phyloP scores from a whole-genome alignment of 2,113 vertebrate genomes.

The Origma solitaria region DNA sequence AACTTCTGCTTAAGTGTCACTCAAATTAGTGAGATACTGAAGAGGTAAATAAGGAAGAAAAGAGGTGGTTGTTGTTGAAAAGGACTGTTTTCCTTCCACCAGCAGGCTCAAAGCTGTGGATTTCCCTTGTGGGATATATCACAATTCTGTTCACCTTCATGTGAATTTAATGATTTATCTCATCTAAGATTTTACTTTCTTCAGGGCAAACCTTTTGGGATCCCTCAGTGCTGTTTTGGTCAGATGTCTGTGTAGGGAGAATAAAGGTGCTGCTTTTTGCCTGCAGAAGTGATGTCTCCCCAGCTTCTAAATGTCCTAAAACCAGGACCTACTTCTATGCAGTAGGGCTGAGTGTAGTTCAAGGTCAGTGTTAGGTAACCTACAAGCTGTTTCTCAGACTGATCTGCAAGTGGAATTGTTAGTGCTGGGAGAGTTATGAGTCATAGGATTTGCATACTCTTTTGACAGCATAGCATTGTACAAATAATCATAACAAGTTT shows the following conservation, averaged over 20 bases:
- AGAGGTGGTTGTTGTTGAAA: neutral
- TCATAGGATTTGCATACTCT: neutral
- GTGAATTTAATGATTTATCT: neutral
- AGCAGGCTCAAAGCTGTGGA: neutral
- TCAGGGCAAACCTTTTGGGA: neutral
- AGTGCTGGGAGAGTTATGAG: neutral
- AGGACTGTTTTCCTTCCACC: neutral
- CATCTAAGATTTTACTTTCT: neutral
- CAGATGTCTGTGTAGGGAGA: neutral
- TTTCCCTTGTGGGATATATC: neutral
- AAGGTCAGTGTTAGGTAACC: neutral
- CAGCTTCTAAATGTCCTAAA: neutral
- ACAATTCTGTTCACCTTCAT: neutral
- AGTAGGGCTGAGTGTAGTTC: neutral
- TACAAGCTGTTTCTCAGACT: neutral
- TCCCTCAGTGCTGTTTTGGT: neutral
- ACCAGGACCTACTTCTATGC: neutral
- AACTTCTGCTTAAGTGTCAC: neutral
- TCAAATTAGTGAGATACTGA: neutral
- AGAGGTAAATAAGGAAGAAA: neutral
- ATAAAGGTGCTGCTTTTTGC: neutral
- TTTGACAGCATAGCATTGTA: neutral
- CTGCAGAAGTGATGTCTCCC: neutral
- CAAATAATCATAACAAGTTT: neutral
- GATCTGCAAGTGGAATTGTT: neutral